A percentile compares a stretch with the other conserved stretches of the same genome.
Evolutionary conservation across 1,140 invertebrate species (phyloP).

Genomic region (Mya arenaria): DNA sequence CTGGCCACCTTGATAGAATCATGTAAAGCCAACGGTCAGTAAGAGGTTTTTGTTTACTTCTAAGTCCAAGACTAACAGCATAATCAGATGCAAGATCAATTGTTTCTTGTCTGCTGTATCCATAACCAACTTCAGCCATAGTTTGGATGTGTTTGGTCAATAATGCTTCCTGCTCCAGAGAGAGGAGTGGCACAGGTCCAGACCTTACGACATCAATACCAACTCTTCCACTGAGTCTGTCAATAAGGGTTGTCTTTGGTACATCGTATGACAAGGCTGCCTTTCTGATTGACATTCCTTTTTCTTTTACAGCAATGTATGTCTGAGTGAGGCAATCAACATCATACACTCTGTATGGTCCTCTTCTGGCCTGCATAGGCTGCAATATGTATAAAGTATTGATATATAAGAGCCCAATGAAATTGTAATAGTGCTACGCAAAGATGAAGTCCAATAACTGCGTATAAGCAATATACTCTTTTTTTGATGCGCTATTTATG

Average conservation of each 20-base stretch:
- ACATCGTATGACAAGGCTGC: not conserved
- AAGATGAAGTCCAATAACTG: not conserved
- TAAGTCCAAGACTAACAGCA: not conserved
- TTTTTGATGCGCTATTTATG: not conserved
- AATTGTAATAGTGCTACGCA: no score
- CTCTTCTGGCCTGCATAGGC: not conserved
- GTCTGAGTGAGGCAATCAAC: not conserved
- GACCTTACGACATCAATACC: slow-evolving; percentile 3
- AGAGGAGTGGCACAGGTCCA: not conserved
- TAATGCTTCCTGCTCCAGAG: slow-evolving; percentile 1
- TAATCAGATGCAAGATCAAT: slow-evolving; percentile 18
- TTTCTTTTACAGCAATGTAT: not conserved
- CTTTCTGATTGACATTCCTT: slow-evolving; percentile 3
- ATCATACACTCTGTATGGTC: not conserved
- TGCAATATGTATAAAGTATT: not conserved
- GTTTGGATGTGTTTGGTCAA: not conserved
- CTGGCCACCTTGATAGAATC: not conserved
- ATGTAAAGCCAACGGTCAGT: not conserved
- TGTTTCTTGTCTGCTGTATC: slow-evolving; percentile 3
- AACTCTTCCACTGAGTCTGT: not conserved
- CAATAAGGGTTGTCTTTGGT: not conserved
- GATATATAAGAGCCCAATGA: no score
- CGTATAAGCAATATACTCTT: not conserved
- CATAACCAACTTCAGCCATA: slow-evolving; percentile 12
- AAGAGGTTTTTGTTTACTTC: not conserved